Evolutionary conservation across 92 coral and sea anemone genomes (phyloP), one percentile per base, ranked within the genome.

Genomic region (Montipora capitata): DNA sequence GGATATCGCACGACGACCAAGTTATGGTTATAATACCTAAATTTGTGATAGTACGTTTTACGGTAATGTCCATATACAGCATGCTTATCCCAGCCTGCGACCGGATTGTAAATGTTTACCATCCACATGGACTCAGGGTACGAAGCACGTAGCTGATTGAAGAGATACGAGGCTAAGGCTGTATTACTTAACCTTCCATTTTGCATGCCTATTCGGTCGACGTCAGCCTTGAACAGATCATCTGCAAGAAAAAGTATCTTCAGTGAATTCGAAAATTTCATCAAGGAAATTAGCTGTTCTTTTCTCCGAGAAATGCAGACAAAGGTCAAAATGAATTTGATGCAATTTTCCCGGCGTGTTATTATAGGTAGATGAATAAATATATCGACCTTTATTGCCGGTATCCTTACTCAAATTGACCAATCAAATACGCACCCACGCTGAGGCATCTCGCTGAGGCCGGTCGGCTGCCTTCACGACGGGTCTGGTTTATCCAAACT

Each of bases 361-460:
- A 27, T 27, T 0, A 27, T 27, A 27, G 35, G 35, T 27, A 27
- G 1, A 27, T 27, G 35, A 27, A 27, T 27, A 27, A 27, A 27
- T 27, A 27, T 27, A 27, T 27, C 35, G 35, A 0, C 40, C 73
- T 39, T 68, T 18, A 11, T 14, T 48, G 0, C 7, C 0, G 52
- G 10, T 48, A 5, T 48, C 3, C 52, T 48, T 48, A 5, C 52
- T 48, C 5, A 9, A 48, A 48, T 48, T 48, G 52, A 9, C 10
- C 9, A 15, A 3, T 72, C 3, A 2, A 8, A 49, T 57, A 75
- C 67, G 13, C 27, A 56, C 80, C 80, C 39, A 75, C 57, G 14
- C 12, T 12, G 14, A 67, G 78, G n/a, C 90, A 86, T 18, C n/a
- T 56, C 2, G 85, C 54, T 13, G 70, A 41, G 44, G 85, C 90